phyloP scores from a whole-genome alignment of 2,888 invertebrate genomes.

The Napeogenes inachia region DNA sequence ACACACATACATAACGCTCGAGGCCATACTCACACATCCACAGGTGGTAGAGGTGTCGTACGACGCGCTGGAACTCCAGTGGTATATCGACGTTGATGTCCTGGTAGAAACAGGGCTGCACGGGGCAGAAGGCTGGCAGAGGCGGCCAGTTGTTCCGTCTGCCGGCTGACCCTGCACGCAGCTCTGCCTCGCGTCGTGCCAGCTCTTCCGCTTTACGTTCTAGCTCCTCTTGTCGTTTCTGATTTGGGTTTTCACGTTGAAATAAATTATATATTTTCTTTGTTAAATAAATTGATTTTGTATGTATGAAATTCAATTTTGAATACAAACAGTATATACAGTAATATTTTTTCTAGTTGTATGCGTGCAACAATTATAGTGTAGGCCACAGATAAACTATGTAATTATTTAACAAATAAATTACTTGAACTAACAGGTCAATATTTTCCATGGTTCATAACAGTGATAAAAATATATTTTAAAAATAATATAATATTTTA shows the following conservation, averaged over 20 bases:
- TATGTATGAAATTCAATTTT: too few species aligned
- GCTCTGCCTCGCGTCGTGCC: conserved; percentile 91
- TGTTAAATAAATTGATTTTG: too few species aligned
- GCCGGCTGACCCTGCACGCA: conserved; percentile 80
- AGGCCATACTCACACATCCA: conserved; percentile 93
- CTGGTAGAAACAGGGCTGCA: conserved; percentile 99
- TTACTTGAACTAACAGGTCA: background rate
- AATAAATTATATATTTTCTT: too few species aligned
- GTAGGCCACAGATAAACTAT: background rate
- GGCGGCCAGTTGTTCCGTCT: conserved; percentile 99
- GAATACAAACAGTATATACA: too few species aligned
- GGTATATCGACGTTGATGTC: conserved; percentile 99
- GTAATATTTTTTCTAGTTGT: background rate
- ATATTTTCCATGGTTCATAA: too few species aligned
- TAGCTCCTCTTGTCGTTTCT: conserved; percentile 92
- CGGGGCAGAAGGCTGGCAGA: conserved; percentile 92
- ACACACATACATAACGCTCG: background rate
- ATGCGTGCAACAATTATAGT: background rate
- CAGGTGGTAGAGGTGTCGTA: conserved; percentile 94
- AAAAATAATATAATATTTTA: too few species aligned
- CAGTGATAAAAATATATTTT: too few species aligned
- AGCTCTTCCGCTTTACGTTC: conserved; percentile 94
- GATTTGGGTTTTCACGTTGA: conserved; percentile 35
- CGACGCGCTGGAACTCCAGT: conserved; percentile 96
- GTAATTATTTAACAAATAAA: background rate